These are phyloP conservation scores for Agonopterix heracliana DNA, from an alignment of 2,888 invertebrate genomes.

Conservation along the genomic window DNA sequence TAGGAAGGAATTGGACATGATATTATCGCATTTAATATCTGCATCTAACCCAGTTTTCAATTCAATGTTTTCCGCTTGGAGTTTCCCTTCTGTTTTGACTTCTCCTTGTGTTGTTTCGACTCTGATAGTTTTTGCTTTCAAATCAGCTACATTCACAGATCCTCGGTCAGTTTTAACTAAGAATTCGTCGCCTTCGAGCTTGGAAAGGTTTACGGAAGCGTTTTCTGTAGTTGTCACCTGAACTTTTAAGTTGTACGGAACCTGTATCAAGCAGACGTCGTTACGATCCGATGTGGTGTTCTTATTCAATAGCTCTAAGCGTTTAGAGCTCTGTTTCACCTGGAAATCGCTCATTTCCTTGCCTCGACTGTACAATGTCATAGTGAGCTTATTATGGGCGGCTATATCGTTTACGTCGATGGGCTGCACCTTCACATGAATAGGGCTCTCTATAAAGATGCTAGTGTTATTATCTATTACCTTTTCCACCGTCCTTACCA, in stretches of 20 bases:
- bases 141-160: conserved; percentile 42
- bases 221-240: conserved; percentile 60
- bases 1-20: conserved; percentile 56
- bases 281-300: conserved; percentile 55
- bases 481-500: conserved; percentile 68
- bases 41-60: conserved; percentile 58
- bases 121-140: conserved; percentile 61
- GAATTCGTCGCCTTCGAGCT: conserved; percentile 64
- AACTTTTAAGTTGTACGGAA: conserved; percentile 66
- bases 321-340: conserved; percentile 66
- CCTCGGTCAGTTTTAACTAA: conserved; percentile 65
- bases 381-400: conserved; percentile 62
- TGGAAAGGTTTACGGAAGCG: conserved; percentile 58
- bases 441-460: conserved; percentile 70
- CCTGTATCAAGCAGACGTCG: conserved; percentile 65
- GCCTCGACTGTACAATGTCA: conserved; percentile 65
- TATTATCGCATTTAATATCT: conserved; percentile 57
- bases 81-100: conserved; percentile 48
- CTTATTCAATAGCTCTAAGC: conserved; percentile 62
- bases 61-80: conserved; percentile 58
- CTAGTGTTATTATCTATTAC: conserved; percentile 63
- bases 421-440: conserved; percentile 67
- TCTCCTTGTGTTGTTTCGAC: conserved; percentile 57
- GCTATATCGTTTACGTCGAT: conserved; percentile 63
- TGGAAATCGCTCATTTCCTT: conserved; percentile 63